Evolutionary conservation across 35 echinoderm and acorn worm genomes (phyloP).

Genomic region (Strongylocentrotus purpuratus): DNA sequence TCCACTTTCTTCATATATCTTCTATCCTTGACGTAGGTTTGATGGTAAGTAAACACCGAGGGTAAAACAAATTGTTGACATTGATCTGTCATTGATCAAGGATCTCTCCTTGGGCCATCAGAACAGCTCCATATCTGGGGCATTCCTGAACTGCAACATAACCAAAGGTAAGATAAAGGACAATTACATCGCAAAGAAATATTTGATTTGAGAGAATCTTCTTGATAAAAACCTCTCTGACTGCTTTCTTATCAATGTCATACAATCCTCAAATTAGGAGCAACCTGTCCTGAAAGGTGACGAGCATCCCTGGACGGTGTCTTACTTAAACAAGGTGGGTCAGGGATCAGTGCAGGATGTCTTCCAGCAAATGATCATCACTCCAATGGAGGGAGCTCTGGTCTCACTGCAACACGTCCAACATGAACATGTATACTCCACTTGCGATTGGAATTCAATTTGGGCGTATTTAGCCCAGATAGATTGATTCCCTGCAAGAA

Average conservation of each 20-base stretch:
- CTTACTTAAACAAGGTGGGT: not conserved
- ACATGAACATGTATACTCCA: not conserved
- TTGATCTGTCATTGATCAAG: too few species aligned
- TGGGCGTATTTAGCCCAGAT: not conserved
- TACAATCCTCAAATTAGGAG: not conserved
- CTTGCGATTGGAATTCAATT: not conserved
- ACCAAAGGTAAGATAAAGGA: too few species aligned
- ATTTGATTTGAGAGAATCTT: not conserved
- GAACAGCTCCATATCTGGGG: too few species aligned
- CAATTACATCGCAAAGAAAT: not conserved
- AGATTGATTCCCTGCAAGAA: not conserved
- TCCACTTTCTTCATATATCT: too few species aligned
- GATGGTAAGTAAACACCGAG: too few species aligned
- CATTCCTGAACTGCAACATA: too few species aligned
- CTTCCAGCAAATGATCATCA: not conserved
- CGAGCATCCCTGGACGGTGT: not conserved
- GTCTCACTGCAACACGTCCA: not conserved
- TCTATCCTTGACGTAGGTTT: too few species aligned
- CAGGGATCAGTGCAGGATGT: not conserved
- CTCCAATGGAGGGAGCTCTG: not conserved
- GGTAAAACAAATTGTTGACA: too few species aligned
- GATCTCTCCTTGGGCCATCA: too few species aligned
- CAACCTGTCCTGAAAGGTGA: not conserved
- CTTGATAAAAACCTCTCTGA: not conserved
- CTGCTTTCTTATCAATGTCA: not conserved